Conservation (phyloP, 2,113 vertebrate genomes). For the Gila orcuttii region DNA sequence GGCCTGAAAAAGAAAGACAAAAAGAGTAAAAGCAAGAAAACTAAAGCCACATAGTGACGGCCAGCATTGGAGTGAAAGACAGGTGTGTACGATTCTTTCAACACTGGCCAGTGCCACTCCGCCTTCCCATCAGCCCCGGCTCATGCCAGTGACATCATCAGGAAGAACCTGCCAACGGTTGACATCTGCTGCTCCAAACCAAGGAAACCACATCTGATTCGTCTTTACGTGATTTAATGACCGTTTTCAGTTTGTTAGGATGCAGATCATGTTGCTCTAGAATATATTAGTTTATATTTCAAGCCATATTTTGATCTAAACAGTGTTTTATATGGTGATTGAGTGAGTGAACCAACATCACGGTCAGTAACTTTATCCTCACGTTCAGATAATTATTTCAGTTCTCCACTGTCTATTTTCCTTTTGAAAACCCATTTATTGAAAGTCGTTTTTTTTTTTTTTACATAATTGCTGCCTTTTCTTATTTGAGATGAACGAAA, state of each 20-base stretch:
- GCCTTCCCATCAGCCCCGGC: conserved; percentile 11
- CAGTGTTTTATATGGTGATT: not conserved
- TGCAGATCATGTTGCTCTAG: not conserved
- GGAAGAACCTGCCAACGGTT: no score
- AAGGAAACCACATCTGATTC: no score
- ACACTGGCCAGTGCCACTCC: conserved; percentile 29
- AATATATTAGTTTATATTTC: not conserved
- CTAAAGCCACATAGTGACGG: conserved; percentile 91
- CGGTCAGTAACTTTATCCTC: not conserved
- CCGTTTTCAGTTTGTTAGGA: not conserved
- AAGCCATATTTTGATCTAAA: conserved; percentile 4
- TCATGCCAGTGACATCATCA: no score
- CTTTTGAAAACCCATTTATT: not conserved
- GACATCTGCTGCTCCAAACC: no score
- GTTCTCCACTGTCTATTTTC: not conserved
- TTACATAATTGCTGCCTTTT: not conserved
- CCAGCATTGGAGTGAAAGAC: not conserved
- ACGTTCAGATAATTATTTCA: not conserved
- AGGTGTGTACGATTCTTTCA: not conserved
- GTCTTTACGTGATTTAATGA: not conserved
- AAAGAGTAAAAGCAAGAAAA: conserved; percentile 98
- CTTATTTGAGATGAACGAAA: not conserved
- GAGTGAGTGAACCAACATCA: not conserved
- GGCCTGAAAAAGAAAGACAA: conserved; percentile 99
- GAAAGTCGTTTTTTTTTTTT: not conserved